Conservation (phyloP, 1,140 invertebrate genomes). For the Drosophila mauritiana region DNA sequence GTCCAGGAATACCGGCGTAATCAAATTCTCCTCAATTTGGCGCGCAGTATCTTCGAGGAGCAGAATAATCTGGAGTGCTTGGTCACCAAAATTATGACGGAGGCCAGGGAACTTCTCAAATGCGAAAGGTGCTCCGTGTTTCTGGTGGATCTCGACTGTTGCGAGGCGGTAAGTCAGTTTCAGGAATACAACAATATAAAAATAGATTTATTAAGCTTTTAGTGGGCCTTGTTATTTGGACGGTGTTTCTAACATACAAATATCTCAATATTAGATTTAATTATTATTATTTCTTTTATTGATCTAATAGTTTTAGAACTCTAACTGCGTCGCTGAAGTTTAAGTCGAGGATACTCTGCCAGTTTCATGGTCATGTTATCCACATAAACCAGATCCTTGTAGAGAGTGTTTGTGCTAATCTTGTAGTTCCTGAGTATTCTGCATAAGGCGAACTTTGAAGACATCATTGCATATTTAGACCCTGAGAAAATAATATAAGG, state of each 20-base stretch:
- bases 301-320: too few species aligned
- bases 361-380: slow-evolving; percentile 52
- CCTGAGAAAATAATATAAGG: slow-evolving; percentile 33
- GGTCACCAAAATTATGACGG: slow-evolving; percentile 98
- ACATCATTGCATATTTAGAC: slow-evolving; percentile 57
- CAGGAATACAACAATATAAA: too few species aligned
- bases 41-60: slow-evolving; percentile 95
- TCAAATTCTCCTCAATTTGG: slow-evolving; percentile 95
- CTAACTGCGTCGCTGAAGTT: neutral
- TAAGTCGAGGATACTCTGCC: neutral
- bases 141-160: slow-evolving; percentile 93
- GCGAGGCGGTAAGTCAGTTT: slow-evolving; percentile 89
- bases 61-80: slow-evolving; percentile 96
- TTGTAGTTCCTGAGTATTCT: slow-evolving; percentile 57
- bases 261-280: too few species aligned
- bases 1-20: slow-evolving; percentile 96
- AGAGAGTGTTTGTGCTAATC: slow-evolving; percentile 39
- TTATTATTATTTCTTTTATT: too few species aligned
- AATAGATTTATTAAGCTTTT: too few species aligned
- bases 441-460: slow-evolving; percentile 51
- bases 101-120: slow-evolving; percentile 95
- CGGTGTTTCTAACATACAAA: too few species aligned
- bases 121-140: slow-evolving; percentile 97
- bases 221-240: too few species aligned
- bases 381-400: slow-evolving; percentile 41